Conservation (phyloP, 2,113 vertebrate genomes). For the Toxostoma redivivum region DNA sequence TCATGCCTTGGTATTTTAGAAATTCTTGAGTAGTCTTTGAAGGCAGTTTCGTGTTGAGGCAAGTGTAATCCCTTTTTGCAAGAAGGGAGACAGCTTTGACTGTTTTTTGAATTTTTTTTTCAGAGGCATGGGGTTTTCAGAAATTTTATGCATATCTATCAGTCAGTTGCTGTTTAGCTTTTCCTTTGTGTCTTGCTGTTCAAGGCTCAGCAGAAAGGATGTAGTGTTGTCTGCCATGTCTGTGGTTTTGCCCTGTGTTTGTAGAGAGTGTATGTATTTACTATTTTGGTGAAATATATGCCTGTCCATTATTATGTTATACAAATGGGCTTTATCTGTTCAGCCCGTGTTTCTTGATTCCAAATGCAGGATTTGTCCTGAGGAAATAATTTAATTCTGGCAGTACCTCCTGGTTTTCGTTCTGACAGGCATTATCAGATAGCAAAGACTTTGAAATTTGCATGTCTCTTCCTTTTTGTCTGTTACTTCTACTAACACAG, state of each 20-base stretch:
- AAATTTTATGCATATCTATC: background rate
- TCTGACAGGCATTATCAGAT: constrained; percentile 54
- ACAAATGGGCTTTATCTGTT: constrained; percentile 52
- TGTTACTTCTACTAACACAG: background rate
- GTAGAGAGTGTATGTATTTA: constrained; percentile 20
- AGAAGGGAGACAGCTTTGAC: constrained; percentile 1
- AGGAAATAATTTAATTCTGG: constrained; percentile 59
- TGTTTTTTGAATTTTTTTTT: background rate
- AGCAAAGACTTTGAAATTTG: constrained; percentile 42
- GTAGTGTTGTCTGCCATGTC: background rate
- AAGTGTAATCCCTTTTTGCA: constrained; percentile 35
- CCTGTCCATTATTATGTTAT: constrained; percentile 18
- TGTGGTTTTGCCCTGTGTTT: constrained; percentile 39
- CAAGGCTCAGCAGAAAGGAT: constrained; percentile 45
- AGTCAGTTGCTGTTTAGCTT: background rate
- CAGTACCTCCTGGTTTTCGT: constrained; percentile 33
- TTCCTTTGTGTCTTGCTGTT: background rate
- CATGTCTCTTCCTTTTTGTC: constrained; percentile 39
- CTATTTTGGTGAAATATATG: constrained; percentile 27
- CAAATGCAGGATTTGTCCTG: constrained; percentile 21
- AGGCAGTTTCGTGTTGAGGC: constrained; percentile 37
- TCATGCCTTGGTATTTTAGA: constrained; percentile 4
- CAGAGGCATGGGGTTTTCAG: background rate
- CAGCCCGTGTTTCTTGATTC: constrained; percentile 8
- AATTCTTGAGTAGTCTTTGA: constrained; percentile 44